Evolutionary conservation across 2,797 vertebrate genomes (phyloP).

Genomic region (Rhinophrynus dorsalis): DNA sequence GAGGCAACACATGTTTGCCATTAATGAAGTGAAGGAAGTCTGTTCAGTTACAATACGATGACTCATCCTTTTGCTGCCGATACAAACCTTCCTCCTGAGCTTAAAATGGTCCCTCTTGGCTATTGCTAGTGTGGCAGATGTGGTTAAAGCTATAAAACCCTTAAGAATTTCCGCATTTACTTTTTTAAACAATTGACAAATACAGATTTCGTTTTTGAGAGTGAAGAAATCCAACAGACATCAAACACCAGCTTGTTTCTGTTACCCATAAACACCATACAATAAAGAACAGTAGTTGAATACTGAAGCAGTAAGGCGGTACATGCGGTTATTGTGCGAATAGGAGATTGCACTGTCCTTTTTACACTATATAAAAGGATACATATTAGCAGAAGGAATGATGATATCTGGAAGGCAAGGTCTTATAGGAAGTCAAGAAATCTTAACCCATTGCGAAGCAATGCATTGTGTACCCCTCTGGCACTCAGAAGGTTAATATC

Average conservation of each 20-base stretch:
- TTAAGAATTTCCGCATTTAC: background rate
- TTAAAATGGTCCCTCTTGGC: slow-evolving; percentile 20
- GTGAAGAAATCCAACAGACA: slow-evolving; percentile 1
- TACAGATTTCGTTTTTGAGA: background rate
- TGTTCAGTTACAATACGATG: background rate
- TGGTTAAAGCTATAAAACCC: slow-evolving; percentile 4
- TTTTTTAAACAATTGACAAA: slow-evolving; percentile 10
- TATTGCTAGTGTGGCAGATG: slow-evolving; percentile 8
- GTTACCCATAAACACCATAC: background rate
- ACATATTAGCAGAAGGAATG: no score
- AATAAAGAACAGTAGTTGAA: background rate
- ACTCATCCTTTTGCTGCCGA: slow-evolving; percentile 18
- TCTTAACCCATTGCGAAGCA: no score
- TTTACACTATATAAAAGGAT: no score
- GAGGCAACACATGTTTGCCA: slow-evolving; percentile 33
- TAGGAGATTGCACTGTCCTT: no score
- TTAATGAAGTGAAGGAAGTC: slow-evolving; percentile 44
- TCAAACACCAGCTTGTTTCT: background rate
- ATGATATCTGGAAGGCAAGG: no score
- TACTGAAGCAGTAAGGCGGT: no score
- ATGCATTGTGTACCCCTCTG: no score
- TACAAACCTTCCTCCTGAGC: slow-evolving; percentile 24
- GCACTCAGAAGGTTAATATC: no score
- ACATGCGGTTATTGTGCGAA: no score
- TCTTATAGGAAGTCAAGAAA: no score